A percentile compares a stretch with the other conserved stretches of the same genome.
phyloP scores from a whole-genome alignment of 1,140 invertebrate genomes.

The Cecropterus lyciades region DNA sequence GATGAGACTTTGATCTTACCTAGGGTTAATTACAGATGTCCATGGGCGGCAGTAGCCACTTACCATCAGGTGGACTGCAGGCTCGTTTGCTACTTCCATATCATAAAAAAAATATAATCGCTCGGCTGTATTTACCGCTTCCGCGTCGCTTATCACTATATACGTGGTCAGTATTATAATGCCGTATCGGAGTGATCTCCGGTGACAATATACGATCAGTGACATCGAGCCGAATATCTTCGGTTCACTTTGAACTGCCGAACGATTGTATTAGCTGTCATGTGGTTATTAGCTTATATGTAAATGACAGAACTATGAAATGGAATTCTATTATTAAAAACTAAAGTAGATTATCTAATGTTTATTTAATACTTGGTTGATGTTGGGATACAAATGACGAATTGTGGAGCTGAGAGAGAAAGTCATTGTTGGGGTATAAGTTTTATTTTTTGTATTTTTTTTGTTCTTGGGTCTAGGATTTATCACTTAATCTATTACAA shows the following conservation, averaged over 20 bases:
- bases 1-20: too few relatives aligned
- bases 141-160: conserved; percentile 47
- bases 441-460: too few relatives aligned
- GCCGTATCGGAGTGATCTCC: conserved; percentile 70
- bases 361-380: neutral
- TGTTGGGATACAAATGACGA: neutral
- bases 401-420: too few relatives aligned
- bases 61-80: too few relatives aligned
- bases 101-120: too few relatives aligned
- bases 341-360: neutral
- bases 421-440: too few relatives aligned
- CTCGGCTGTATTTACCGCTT: neutral
- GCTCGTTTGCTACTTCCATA: too few relatives aligned
- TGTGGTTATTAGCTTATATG: conserved; percentile 46
- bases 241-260: conserved; percentile 67
- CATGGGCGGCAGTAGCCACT: too few relatives aligned
- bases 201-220: conserved; percentile 80
- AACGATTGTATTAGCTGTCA: conserved; percentile 62
- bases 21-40: too few relatives aligned
- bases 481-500: too few relatives aligned
- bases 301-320: neutral
- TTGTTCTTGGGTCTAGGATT: too few relatives aligned
- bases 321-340: conserved; percentile 2
- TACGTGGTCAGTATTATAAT: conserved; percentile 50
- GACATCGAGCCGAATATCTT: conserved; percentile 68